Base-by-base conservation (phyloP, 2,797 vertebrate genomes). In the Sebastes flavidus region DNA sequence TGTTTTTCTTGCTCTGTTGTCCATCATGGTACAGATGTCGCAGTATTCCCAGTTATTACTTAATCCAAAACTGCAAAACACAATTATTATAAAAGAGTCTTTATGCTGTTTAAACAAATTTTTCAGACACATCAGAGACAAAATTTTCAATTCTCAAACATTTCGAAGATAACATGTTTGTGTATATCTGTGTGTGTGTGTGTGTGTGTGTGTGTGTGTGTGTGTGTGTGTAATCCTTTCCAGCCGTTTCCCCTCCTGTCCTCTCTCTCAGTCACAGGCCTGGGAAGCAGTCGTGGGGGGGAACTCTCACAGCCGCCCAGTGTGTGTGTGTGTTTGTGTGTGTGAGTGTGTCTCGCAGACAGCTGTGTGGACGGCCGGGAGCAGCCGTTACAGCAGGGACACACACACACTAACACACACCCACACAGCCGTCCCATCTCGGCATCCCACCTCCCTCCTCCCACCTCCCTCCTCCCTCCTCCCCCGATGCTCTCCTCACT, bases 221-320 rank as follows among this genome's bases (percentile, higher is more conserved):
- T 73, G 79, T 82, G 77, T 84, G 79, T 88, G 83, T 89, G 72
- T 88, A 93, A 94, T 93, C 91, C 92, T 81, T 85, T 86, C 88
- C 91, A 91, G 89, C 88, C 82, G 22, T 69, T 83, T 91, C 91
- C 82, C 90, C 84, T 83, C 81, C 89, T 86, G 80, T 80, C 84
- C 78, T 80, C 61, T 86, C 60, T 79, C 85, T 88, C 65, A 67
- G 77, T 88, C 84, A 70, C 84, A 77, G 89, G 88, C 94, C 90
- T 95, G 95, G 94, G 95, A 96, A 95, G 92, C 91, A 88, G 85
- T 88, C 84, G 86, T 91, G 89, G 88, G 91, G 93, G 93, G 90
- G 91, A 90, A 90, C 84, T 95, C 93, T 94, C 93, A 94, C 92
- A 94, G 87, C 83, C 69, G 76, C 88, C 71, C 74, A 24, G 77